Percentiles rank a stretch among this genome's conserved stretches.
Evolutionary conservation across 2,113 vertebrate genomes (phyloP).

Genomic region (Paracanthobrama guichenoti): DNA sequence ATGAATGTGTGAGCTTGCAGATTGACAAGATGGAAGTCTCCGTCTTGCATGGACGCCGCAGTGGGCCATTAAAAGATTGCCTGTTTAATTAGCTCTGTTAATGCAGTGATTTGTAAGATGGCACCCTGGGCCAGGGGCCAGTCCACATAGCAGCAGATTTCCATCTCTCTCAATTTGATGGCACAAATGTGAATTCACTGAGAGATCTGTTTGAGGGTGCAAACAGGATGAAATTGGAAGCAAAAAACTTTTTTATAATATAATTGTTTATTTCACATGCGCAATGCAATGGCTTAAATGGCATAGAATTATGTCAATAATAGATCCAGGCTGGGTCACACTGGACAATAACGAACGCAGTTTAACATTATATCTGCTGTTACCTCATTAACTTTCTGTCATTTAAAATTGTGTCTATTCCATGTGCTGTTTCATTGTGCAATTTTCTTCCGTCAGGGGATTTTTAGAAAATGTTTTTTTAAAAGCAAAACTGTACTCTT

Average conservation of each 20-base stretch:
- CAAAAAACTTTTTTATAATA: not conserved
- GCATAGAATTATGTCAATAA: conserved; percentile 2
- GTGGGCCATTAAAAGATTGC: conserved; percentile 65
- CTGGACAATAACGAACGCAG: conserved; percentile 16
- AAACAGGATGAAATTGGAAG: not conserved
- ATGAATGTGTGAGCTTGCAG: conserved; percentile 59
- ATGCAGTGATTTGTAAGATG: conserved; percentile 67
- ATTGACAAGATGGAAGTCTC: conserved; percentile 60
- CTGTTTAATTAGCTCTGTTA: conserved; percentile 68
- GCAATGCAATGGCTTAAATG: not conserved
- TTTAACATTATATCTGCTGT: conserved; percentile 25
- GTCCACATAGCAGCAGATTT: conserved; percentile 53
- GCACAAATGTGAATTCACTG: conserved; percentile 42
- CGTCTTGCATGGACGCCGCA: conserved; percentile 61
- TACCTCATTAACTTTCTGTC: conserved; percentile 39
- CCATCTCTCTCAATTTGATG: conserved; percentile 27
- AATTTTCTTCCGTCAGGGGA: conserved; percentile 54
- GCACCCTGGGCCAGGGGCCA: conserved; percentile 62
- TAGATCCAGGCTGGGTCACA: conserved; percentile 9
- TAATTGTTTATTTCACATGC: not conserved
- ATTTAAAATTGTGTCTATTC: conserved; percentile 60
- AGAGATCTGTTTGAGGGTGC: conserved; percentile 2
- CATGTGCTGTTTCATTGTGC: conserved; percentile 41
- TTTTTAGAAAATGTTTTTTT: conserved; percentile 60
- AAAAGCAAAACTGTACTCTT: conserved; percentile 45